Conservation (phyloP, 2,888 invertebrate genomes). For the Magallana nippona region DNA sequence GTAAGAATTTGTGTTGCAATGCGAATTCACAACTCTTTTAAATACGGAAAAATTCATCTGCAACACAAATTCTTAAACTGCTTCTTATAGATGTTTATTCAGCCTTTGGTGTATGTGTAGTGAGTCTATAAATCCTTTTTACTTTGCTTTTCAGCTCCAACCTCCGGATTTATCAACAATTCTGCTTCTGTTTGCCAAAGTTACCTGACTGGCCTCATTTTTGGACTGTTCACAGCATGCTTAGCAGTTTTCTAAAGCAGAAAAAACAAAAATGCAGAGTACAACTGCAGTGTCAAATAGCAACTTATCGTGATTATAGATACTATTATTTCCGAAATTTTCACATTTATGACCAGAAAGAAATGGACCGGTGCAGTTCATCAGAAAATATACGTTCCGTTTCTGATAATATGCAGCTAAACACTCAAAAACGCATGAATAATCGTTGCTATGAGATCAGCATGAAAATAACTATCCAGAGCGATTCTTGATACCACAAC, state of each 20-base stretch:
- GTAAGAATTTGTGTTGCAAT: conserved; percentile 14
- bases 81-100: conserved; percentile 13
- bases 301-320: background rate
- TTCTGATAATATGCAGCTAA: background rate
- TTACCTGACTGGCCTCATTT: background rate
- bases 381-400: background rate
- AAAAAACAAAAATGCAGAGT: background rate
- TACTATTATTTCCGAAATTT: background rate
- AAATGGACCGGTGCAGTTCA: conserved; percentile 14
- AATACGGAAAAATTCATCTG: background rate
- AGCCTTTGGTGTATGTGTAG: conserved; percentile 40
- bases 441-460: too few relatives aligned
- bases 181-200: conserved; percentile 32
- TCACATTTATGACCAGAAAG: background rate
- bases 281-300: background rate
- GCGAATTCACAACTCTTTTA: background rate
- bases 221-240: conserved; percentile 13
- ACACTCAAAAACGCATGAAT: too few relatives aligned
- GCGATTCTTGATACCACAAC: too few relatives aligned
- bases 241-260: conserved; percentile 1
- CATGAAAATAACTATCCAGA: too few relatives aligned
- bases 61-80: conserved; percentile 11
- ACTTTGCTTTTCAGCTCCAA: conserved; percentile 46
- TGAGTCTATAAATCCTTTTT: conserved; percentile 44
- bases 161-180: conserved; percentile 37